Base-by-base conservation (phyloP, 2,888 invertebrate species). In the Aproaerema taeniolella region DNA sequence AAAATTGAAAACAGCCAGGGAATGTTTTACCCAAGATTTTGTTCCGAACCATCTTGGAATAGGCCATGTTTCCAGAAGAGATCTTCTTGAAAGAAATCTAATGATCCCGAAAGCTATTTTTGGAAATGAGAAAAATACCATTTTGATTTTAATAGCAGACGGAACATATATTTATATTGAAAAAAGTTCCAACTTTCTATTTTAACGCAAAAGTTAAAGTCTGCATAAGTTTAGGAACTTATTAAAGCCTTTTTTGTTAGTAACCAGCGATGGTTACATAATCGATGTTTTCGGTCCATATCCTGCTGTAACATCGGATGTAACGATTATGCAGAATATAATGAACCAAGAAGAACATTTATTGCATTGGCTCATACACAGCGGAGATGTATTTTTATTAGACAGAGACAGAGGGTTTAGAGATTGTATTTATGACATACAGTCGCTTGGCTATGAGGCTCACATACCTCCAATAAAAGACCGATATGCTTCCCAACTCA, bases 241-340 rank as follows among this genome's bases (percentile, higher is more conserved):
- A 1, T 2, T 49, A 16, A 51, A 51, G 40, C 47, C 47, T 5
- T 51, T 51, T 44, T n/a, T 50, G 14, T 40, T 53, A 11, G 42
- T 46, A 8, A 42, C 49, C 17, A 28, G 20, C 7, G 49, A 50
- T 42, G 49, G 45, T 24, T 46, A 49, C 39, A 53, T 49, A 17
- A 29, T 49, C 17, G 49, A 53, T 26, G 43, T 48, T 9, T 26
- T 33, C 6, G 49, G 50, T 9, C 45, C 50, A 8, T 42, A 48
- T 43, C 38, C 47, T 34, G 49, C 49, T 2, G 48, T 43, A 12
- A 45, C 28, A 15, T 41, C 37, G n/a, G 46, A 47, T 41, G 43
- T 43, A 3, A 25, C 20, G 7, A 49, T 46, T 17, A 37, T 49
- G 38, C 11, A 7, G 4, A 4, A 20, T 4, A 20, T 20, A 7